Percentiles rank a stretch among this genome's conserved stretches.
Conservation (phyloP, 1,140 invertebrate species). For the Psilanteris sp. region DNA sequence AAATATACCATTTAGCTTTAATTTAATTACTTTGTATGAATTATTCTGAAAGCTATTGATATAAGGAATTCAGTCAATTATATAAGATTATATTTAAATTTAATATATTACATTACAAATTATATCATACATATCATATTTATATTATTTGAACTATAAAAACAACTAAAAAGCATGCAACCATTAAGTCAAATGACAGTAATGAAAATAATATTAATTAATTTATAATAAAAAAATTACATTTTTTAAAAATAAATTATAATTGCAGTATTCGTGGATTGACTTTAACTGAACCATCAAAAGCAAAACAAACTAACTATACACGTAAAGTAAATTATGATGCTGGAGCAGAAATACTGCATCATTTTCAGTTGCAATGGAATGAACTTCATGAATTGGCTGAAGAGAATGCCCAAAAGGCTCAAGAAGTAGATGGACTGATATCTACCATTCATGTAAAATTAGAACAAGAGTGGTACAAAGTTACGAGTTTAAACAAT, state of each 20-base stretch:
- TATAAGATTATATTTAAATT: no score
- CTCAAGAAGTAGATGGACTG: conserved; percentile 81
- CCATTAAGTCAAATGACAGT: no score
- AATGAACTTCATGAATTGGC: conserved; percentile 83
- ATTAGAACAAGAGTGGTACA: conserved; percentile 80
- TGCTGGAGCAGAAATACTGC: conserved; percentile 82
- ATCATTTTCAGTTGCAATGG: conserved; percentile 85
- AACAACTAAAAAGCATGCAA: no score
- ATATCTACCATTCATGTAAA: conserved; percentile 81
- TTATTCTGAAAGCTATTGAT: no score
- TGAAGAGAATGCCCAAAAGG: conserved; percentile 83
- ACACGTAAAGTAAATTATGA: conserved; percentile 79
- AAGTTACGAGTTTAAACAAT: conserved; percentile 80
- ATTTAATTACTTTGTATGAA: no score
- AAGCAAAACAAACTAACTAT: conserved; percentile 67
- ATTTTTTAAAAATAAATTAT: not conserved
- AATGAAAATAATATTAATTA: no score
- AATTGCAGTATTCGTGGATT: conserved; percentile 74
- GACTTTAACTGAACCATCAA: conserved; percentile 67
- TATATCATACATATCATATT: no score
- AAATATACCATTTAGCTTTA: no score
- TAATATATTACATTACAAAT: no score
- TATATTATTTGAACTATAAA: no score
- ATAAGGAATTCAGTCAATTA: no score
- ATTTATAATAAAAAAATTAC: no score